Conservation (phyloP, 2,113 vertebrate genomes). For the Periophthalmus modestus region DNA sequence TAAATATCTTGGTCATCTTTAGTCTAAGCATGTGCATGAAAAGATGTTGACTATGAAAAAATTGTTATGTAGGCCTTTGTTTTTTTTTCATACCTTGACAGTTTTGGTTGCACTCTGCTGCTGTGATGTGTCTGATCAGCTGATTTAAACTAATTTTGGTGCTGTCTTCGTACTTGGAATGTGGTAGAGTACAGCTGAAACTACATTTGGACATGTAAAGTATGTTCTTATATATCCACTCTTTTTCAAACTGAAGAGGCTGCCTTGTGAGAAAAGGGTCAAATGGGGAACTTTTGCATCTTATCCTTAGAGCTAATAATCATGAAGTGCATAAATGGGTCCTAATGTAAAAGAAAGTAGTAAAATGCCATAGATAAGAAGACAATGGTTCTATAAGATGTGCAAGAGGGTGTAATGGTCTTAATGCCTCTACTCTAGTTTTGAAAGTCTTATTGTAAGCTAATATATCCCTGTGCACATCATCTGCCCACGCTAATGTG, state of each 20-base stretch:
- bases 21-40: no score
- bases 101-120: no score
- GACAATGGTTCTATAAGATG: not conserved
- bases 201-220: not conserved
- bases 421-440: constrained; percentile 14
- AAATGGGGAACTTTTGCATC: constrained; percentile 12
- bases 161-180: no score
- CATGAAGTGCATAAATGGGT: constrained; percentile 52
- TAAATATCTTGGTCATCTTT: no score
- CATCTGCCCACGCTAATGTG: constrained; percentile 29
- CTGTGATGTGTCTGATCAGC: no score
- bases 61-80: no score
- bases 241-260: not conserved
- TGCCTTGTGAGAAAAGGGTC: constrained; percentile 9
- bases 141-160: no score
- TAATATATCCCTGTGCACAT: constrained; percentile 43
- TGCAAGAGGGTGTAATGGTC: not conserved
- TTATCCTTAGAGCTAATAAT: constrained; percentile 2
- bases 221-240: not conserved
- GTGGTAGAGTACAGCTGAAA: no score
- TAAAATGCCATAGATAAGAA: constrained; percentile 3
- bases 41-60: no score
- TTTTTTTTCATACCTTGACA: no score
- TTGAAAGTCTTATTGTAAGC: constrained; percentile 28
- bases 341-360: constrained; percentile 23